Evolutionary conservation across 2,888 invertebrate species (phyloP), one percentile per base, ranked within the genome.

Genomic region (Melitaea athalia): DNA sequence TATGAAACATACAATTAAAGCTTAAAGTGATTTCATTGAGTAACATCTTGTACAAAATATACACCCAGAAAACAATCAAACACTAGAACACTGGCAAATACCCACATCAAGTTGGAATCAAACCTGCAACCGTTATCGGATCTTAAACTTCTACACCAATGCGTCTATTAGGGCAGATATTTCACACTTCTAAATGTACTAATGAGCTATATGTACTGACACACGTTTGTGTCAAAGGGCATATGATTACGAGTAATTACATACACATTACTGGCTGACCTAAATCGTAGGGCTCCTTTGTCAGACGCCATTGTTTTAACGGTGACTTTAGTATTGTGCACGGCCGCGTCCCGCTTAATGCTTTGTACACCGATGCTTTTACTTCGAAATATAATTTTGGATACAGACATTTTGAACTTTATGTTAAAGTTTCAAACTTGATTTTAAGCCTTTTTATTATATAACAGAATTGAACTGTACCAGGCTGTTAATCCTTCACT

Each of bases 281-380:
- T 49, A 49, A 49, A 49, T 49, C 6, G 47, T 12, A 45, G 11
- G 45, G n/a, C n/a, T 38, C 47, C 47, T 49, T 49, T 49, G 47
- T 49, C n/a, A 49, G 47, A 49, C n/a, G 6, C 47, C n/a, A 49
- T 49, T 49, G 47, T 49, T 49, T 49, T 49, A 49, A n/a, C 6
- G 14, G n/a, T n/a, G 47, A 49, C 4, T 49, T 49, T 38, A n/a
- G 14, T 49, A n/a, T 49, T 14, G n/a, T 45, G 45, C 14, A 11
- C 6, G n/a, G n/a, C n/a, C 47, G 6, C 6, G 47, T 49, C 47
- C 47, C n/a, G 45, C 0, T n/a, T 49, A n/a, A n/a, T 49, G 47
- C 47, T 49, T 49, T 49, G 47, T 49, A n/a, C n/a, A 49, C n/a
- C 38, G 4, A 38, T 38, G 14, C 14, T 49, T 49, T 49, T n/a